Base-by-base conservation (phyloP, 30 jellyfish, hydroid and myxozoan genomes). In the Hydra vulgaris region DNA sequence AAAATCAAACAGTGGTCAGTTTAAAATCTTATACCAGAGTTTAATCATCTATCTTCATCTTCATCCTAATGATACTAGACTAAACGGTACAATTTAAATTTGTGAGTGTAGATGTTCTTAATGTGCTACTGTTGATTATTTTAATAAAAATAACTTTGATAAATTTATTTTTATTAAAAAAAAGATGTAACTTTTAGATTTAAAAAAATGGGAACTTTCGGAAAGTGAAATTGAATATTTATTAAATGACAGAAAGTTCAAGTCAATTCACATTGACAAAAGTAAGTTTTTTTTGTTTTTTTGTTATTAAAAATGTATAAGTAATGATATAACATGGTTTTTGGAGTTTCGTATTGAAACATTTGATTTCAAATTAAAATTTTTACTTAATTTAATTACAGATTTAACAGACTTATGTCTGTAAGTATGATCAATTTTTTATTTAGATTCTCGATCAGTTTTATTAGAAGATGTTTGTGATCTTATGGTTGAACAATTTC, bases 401-500 rank as follows among this genome's bases (percentile, higher is more conserved):
- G 5, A 40, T 5, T 40, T 40, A 3, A 40, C 12, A 40, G 8
- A 3, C 61, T 40, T 40, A 40, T 40, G 61, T 12, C 5, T 40
- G 61, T 12, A 40, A 3, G 61, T 40, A 3, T 40, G 12, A 3
- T 12, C 5, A 40, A 40, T 68, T 3, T 3, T n/a, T 73, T 73
- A 5, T 73, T 73, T 73, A 73, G 81, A 20, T 18, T 4, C 66
- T 7, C 26, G 7, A 25, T 27, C 25, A 7, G 27, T 91, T 25
- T 79, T 77, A 54, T 80, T 92, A 0, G 98, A 91, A 15, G 95
- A 88, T 79, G 95, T 94, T 15, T 80, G 79, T 79, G 88, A 82
- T 27, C 54, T 91, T 15, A 74, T 91, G 95, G 95, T 91, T 26
- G 95, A 83, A 21, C 77, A 86, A 21, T 91, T 77, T 73, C 98